Base-by-base conservation (phyloP, 2,888 invertebrate species). In the Drosophila formosana region DNA sequence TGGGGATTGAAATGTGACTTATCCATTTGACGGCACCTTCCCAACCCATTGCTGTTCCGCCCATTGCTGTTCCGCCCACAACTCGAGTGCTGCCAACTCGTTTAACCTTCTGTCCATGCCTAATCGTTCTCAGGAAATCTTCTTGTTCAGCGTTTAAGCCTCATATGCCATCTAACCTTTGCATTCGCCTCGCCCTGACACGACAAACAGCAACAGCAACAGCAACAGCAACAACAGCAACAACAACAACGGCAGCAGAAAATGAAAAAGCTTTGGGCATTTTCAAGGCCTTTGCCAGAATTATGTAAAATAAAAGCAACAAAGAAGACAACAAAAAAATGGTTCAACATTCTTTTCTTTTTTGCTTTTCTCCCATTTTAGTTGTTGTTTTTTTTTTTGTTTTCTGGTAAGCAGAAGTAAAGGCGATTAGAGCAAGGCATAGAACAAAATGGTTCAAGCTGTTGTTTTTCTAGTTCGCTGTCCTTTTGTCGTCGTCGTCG, bases 251-350 rank as follows among this genome's bases (percentile, higher is more conserved):
- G 32, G 0, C 32, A 37, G 28, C 7, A 57, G 32, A 11, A 45
- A 32, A 11, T 13, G 32, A 7, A 9, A 37, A 47, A 47, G 37
- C 28, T 47, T 28, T 47, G 46, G 56, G 28, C 60, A 45, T 45
- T 74, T 62, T 55, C 75, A 66, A 63, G 72, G 72, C 55, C 65
- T 55, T 70, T 39, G 18, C 56, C 58, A 55, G 72, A 65, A 61
- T 65, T 72, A 66, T 72, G 61, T 72, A 62, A 66, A 73, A 73
- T 49, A 63, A 51, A 49, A 45, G 57, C 41, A 32, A n/a, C 37
- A 34, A 49, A 23, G n/a, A 28, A 18, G 13, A 4, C 18, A 28
- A 37, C 6, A 47, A 37, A 45, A 55, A 66, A 65, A 74, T 45
- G 51, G 25, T 51, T 32, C n/a, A 60, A 60, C 63, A 64, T 60